Conservation (phyloP, 1,140 invertebrate genomes). For the Plodia interpunctella region DNA sequence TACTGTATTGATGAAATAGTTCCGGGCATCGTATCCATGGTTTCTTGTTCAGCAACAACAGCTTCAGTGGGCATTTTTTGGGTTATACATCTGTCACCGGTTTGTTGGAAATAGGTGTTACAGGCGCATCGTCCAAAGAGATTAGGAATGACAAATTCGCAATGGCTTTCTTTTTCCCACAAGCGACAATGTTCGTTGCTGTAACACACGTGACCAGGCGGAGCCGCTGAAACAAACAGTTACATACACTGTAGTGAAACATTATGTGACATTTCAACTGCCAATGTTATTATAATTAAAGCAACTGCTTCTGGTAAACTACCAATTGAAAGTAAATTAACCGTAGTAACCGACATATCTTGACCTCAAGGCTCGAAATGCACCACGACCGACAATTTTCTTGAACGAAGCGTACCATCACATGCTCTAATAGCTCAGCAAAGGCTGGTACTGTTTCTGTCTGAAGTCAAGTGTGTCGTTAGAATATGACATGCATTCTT, state of each 20-base stretch:
- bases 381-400: conserved; percentile 42
- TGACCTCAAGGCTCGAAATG: conserved; percentile 17
- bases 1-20: conserved; percentile 27
- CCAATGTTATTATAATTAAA: conserved; percentile 7
- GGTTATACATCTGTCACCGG: conserved; percentile 80
- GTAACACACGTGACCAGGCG: conserved; percentile 91
- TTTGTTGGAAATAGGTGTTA: conserved; percentile 81
- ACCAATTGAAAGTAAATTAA: conserved; percentile 16
- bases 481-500: conserved; percentile 2
- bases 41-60: conserved; percentile 52
- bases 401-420: conserved; percentile 37
- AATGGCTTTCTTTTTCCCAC: conserved; percentile 88
- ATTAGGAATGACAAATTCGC: conserved; percentile 92
- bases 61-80: conserved; percentile 64
- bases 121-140: conserved; percentile 92
- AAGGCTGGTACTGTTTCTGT: conserved; percentile 36
- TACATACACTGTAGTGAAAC: conserved; percentile 13
- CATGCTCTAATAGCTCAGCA: conserved; percentile 45
- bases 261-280: conserved; percentile 5
- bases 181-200: conserved; percentile 91
- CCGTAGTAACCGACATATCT: conserved; percentile 24
- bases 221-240: conserved; percentile 83
- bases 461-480: conserved; percentile 10
- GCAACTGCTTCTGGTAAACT: conserved; percentile 7
- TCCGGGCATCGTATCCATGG: conserved; percentile 29